Evolutionary conservation across 2,797 vertebrate species (phyloP).

Genomic region (Threskiornis aethiopicus): DNA sequence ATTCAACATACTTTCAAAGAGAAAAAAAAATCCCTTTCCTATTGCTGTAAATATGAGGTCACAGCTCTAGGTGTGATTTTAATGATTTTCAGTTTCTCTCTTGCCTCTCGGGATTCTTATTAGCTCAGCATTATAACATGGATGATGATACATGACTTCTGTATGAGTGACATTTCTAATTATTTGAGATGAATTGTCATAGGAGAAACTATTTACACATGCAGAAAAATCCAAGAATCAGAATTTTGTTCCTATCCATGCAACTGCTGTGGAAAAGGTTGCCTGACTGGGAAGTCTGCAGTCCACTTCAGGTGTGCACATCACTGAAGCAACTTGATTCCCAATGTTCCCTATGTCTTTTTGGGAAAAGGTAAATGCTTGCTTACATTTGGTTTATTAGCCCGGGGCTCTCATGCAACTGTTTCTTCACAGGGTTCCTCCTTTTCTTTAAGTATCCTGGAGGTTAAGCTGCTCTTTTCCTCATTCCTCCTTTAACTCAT

Average conservation of each 20-base stretch:
- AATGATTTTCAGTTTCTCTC: neutral
- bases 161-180: neutral
- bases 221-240: neutral
- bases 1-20: neutral
- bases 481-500: neutral
- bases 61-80: neutral
- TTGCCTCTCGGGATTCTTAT: neutral
- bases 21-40: neutral
- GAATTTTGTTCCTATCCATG: neutral
- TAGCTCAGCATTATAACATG: neutral
- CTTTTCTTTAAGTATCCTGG: neutral
- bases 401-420: neutral
- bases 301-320: neutral
- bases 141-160: neutral
- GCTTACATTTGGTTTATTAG: neutral
- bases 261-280: neutral
- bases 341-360: rapidly evolving
- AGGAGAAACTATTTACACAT: neutral
- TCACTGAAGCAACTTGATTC: neutral
- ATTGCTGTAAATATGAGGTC: neutral
- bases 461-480: neutral
- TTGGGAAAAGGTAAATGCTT: neutral
- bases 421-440: neutral
- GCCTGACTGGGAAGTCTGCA: neutral
- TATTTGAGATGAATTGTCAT: neutral